A percentile compares a stretch with the other conserved stretches of the same genome.
phyloP scores from a whole-genome alignment of 2,797 vertebrate genomes.

The Enteromius anoplus region DNA sequence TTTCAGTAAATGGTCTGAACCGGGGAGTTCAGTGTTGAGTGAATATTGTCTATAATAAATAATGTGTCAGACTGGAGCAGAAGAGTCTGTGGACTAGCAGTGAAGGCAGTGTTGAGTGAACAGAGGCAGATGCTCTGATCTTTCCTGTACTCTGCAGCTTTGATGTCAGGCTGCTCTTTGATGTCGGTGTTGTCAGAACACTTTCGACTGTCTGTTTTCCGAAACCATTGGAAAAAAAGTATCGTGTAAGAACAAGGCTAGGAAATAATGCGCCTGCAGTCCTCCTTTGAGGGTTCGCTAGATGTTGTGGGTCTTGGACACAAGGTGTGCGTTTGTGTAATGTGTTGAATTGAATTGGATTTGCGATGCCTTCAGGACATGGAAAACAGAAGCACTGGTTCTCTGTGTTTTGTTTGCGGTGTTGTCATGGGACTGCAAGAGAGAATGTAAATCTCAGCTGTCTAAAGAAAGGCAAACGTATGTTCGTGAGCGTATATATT shows the following conservation, averaged over 20 bases:
- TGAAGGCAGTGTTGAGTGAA: constrained; percentile 20
- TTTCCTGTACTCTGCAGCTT: background rate
- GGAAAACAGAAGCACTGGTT: constrained; percentile 30
- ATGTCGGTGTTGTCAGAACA: constrained; percentile 37
- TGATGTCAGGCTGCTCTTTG: constrained; percentile 16
- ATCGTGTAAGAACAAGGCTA: constrained; percentile 8
- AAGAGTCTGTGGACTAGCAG: background rate
- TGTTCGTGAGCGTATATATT: no score
- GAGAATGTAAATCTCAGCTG: constrained; percentile 24
- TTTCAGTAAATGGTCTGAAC: background rate
- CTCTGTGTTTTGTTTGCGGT: background rate
- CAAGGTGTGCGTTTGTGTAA: constrained; percentile 5
- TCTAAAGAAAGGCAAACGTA: background rate
- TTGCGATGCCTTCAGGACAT: constrained; percentile 34
- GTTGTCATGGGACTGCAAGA: constrained; percentile 6
- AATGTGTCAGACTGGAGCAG: background rate
- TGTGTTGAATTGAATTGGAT: constrained; percentile 15
- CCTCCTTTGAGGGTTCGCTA: background rate
- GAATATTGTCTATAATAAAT: background rate
- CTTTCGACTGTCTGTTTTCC: constrained; percentile 58
- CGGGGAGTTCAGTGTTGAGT: background rate
- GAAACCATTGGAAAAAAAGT: constrained; percentile 32
- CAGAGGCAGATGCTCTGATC: constrained; percentile 20
- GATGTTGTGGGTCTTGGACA: constrained; percentile 14
- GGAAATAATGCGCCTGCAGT: constrained; percentile 20